Evolutionary conservation across 92 coral and sea anemone species (phyloP).

Genomic region (Paragorgia papillata): DNA sequence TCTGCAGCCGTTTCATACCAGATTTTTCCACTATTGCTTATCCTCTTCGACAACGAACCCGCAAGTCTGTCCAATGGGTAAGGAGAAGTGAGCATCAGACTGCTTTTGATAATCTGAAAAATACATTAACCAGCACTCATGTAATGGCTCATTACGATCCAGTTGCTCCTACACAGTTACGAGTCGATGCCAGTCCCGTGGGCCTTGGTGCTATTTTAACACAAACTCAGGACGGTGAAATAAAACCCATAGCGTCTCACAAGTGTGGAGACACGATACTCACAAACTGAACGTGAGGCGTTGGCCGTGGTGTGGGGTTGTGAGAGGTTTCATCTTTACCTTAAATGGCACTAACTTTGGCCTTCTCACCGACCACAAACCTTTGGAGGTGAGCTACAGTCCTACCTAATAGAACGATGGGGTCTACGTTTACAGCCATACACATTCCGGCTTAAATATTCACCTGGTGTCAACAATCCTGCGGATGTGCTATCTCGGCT

Average conservation of each 20-base stretch:
- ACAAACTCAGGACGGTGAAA: background rate
- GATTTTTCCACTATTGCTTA: constrained; percentile 36
- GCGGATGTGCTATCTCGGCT: constrained; percentile 35
- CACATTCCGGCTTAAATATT: background rate
- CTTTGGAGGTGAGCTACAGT: background rate
- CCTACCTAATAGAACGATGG: background rate
- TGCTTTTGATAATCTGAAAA: constrained; percentile 30
- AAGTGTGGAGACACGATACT: background rate
- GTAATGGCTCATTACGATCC: constrained; percentile 18
- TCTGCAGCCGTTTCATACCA: constrained; percentile 42
- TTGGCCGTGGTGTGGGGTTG: background rate
- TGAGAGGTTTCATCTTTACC: background rate
- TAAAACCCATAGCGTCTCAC: background rate
- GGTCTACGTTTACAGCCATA: background rate
- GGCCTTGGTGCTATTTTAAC: constrained; percentile 28
- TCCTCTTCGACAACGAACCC: constrained; percentile 39
- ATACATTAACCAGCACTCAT: constrained; percentile 21
- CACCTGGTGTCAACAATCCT: constrained; percentile 39
- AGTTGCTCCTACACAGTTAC: background rate
- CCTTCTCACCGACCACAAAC: background rate
- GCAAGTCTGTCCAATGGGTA: constrained; percentile 7
- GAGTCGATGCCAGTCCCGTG: constrained; percentile 36
- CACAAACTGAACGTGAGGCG: background rate
- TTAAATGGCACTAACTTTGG: background rate
- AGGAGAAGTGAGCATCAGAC: constrained; percentile 31